These are phyloP conservation scores for Trachelus stipa DNA, from an alignment of 2,888 invertebrate genomes.

Conservation along the genomic window DNA sequence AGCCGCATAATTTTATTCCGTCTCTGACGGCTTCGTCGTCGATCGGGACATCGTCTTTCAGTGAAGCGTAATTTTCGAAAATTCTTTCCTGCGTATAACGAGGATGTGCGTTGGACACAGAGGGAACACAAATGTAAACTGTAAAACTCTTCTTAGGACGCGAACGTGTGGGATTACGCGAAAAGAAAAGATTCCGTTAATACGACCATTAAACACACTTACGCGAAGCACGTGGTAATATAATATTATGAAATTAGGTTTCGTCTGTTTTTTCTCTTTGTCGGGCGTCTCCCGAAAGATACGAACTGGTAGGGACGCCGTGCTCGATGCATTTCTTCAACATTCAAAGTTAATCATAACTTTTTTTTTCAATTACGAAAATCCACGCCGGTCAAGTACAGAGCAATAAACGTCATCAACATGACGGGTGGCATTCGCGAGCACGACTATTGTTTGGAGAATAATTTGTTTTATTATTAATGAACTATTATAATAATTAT, in stretches of 20 bases:
- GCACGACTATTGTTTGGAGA: background rate
- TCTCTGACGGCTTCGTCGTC: conserved; percentile 27
- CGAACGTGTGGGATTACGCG: background rate
- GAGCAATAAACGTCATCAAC: conserved; percentile 44
- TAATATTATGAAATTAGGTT: conserved; percentile 16
- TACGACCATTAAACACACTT: background rate
- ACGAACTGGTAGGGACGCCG: conserved; percentile 44
- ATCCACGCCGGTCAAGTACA: conserved; percentile 41
- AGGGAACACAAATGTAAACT: background rate
- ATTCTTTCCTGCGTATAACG: background rate
- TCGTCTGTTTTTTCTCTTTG: conserved; percentile 27
- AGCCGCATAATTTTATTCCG: conserved; percentile 34
- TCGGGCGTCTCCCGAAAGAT: conserved; percentile 8
- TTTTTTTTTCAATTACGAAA: conserved; percentile 16
- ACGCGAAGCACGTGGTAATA: background rate
- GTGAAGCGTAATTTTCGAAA: background rate
- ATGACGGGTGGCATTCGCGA: background rate
- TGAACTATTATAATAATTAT: background rate
- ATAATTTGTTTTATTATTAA: background rate
- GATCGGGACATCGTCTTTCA: conserved; percentile 27
- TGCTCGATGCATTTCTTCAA: conserved; percentile 35
- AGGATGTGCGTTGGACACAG: background rate
- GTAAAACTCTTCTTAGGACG: background rate
- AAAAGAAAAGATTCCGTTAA: background rate
- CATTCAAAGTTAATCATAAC: conserved; percentile 11